Percentiles rank a stretch among this genome's conserved stretches.
phyloP scores from a whole-genome alignment of 2,113 vertebrate species.

The Sisor rabdophorus region DNA sequence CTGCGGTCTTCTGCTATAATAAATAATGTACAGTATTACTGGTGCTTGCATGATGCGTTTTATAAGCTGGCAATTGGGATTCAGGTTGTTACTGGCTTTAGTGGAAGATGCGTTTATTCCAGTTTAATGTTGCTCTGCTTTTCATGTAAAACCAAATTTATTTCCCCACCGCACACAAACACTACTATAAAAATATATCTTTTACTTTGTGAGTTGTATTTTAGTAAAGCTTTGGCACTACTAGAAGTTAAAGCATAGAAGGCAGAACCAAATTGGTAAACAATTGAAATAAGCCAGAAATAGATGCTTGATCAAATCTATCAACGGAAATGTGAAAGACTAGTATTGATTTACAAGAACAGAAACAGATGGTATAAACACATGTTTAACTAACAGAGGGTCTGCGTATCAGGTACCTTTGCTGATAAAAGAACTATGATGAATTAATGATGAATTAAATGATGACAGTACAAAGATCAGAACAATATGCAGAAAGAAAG shows the following conservation, averaged over 20 bases:
- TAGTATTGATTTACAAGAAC: background rate
- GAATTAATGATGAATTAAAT: too few species aligned
- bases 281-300: background rate
- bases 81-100: slow-evolving; percentile 17
- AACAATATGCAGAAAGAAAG: background rate
- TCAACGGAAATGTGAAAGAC: background rate
- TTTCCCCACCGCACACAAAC: background rate
- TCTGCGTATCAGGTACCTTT: background rate
- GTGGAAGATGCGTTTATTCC: slow-evolving; percentile 29
- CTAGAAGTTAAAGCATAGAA: slow-evolving; percentile 5
- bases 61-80: slow-evolving; percentile 34
- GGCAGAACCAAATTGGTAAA: background rate
- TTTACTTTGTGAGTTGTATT: background rate
- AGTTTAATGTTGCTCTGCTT: slow-evolving; percentile 26
- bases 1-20: slow-evolving; percentile 33
- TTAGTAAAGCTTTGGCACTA: background rate
- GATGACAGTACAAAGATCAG: background rate
- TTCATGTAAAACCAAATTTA: background rate
- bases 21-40: background rate
- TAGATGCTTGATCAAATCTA: background rate
- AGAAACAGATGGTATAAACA: background rate
- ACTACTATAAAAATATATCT: slow-evolving; percentile 10
- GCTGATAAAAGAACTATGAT: background rate
- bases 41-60: slow-evolving; percentile 32
- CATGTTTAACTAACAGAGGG: background rate